Evolutionary conservation across 2,888 invertebrate species (phyloP), one percentile per base, ranked within the genome.

Genomic region (Nymphalis c-album): DNA sequence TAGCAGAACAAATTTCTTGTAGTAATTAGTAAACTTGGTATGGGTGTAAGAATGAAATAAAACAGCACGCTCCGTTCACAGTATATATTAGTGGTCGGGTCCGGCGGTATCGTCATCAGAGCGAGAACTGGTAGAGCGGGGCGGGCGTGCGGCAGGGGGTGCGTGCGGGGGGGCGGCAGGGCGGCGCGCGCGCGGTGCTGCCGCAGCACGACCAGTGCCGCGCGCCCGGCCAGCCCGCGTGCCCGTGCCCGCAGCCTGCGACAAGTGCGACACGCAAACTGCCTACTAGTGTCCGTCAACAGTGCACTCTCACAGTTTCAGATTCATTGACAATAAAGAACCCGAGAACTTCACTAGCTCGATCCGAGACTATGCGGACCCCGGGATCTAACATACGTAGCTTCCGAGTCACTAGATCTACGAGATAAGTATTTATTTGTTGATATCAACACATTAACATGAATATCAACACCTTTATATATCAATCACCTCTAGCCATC

Each of bases 131-230:
- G 82, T 94, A 94, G 16, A 91, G 84, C 16, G 78, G 68, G 67
- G 69, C 31, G 68, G 69, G 18, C 73, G 58, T n/a, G 31, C 18
- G 40, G 57, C 16, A 20, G 84, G 80, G 80, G 93, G 84, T n/a
- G n/a, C n/a, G n/a, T n/a, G n/a, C 16, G 22, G 84, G 80, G 80
- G 93, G 84, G 84, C 95, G 95, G 75, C 95, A 95, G 75, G 94
- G 93, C 0, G 94, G 94, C 82, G 93, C 93, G 76, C 94, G 94
- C 57, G 92, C 81, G 68, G 94, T 91, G 85, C 89, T 93, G 70
- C 95, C 96, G 85, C 96, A 97, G 83, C 97, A 97, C 58, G 96
- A 96, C 96, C 97, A 97, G 88, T 97, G 96, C 13, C 95, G 92
- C 70, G 94, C 87, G 68, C 96, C 96, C 47, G 96, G 96, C 93